Evolutionary conservation across 2,888 invertebrate genomes (phyloP).

Genomic region (Napeogenes sylphis): DNA sequence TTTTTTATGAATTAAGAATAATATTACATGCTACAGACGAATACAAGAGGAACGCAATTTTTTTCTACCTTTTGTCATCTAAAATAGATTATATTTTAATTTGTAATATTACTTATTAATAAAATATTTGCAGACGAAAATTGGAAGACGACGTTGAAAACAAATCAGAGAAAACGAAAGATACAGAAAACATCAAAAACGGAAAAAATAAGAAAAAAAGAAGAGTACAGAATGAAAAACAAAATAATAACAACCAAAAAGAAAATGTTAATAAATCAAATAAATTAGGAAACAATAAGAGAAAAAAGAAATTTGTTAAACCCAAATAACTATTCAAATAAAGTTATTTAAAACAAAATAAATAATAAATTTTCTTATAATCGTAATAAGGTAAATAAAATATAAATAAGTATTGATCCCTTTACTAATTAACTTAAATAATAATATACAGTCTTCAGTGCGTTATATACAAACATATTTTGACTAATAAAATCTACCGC

Average conservation of each 20-base stretch:
- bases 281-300: constrained; percentile 20
- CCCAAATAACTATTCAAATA: constrained; percentile 22
- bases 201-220: constrained; percentile 55
- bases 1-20: too few relatives aligned
- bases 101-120: too few relatives aligned
- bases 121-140: constrained; percentile 52
- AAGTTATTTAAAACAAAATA: constrained; percentile 17
- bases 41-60: too few relatives aligned
- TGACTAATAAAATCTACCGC: neutral
- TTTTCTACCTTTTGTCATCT: too few relatives aligned
- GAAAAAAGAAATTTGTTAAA: constrained; percentile 32
- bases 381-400: constrained; percentile 22
- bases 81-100: too few relatives aligned
- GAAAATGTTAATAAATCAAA: constrained; percentile 18
- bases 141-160: constrained; percentile 43
- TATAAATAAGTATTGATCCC: constrained; percentile 13
- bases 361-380: constrained; percentile 15
- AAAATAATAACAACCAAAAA: constrained; percentile 27
- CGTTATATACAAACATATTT: constrained; percentile 41
- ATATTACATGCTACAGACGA: neutral
- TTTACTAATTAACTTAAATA: constrained; percentile 34
- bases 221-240: constrained; percentile 43
- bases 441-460: constrained; percentile 74
- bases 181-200: constrained; percentile 40
- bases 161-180: constrained; percentile 37